Conservation (phyloP, 1,140 invertebrate species). For the Plectrocnemia conspersa region DNA sequence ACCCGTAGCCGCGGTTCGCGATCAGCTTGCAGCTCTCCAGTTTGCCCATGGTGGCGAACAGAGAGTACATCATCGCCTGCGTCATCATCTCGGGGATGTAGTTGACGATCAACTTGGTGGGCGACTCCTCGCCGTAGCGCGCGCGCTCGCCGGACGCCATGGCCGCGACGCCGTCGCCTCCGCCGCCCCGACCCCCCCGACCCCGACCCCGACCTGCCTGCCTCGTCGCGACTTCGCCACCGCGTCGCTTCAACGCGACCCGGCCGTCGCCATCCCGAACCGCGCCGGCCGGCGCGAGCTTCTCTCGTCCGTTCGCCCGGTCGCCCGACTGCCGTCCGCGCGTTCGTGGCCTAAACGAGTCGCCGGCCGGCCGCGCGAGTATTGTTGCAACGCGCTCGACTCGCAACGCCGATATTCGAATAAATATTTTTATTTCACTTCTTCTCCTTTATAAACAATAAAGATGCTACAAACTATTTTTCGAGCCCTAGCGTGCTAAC, state of each 20-base stretch:
- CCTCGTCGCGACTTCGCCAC: too few relatives aligned
- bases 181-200: background rate
- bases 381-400: background rate
- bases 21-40: constrained; percentile 55
- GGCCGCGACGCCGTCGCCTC: background rate
- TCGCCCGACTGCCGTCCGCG: background rate
- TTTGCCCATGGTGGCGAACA: constrained; percentile 54
- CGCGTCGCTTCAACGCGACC: too few relatives aligned
- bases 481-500: too few relatives aligned
- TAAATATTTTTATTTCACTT: too few relatives aligned
- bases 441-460: too few relatives aligned
- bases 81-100: constrained; percentile 55
- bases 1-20: constrained; percentile 53
- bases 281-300: background rate
- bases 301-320: background rate
- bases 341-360: background rate
- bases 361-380: constrained; percentile 1
- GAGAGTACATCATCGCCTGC: constrained; percentile 53
- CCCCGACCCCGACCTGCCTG: background rate
- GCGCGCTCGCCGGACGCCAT: background rate
- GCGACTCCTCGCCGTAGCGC: constrained; percentile 47
- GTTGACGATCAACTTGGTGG: constrained; percentile 54
- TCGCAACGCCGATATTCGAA: too few relatives aligned
- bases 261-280: background rate
- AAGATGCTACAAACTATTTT: too few relatives aligned